Evolutionary conservation across 2,888 invertebrate species (phyloP), one percentile per base, ranked within the genome.

Genomic region (Tetrapedia diversipes): DNA sequence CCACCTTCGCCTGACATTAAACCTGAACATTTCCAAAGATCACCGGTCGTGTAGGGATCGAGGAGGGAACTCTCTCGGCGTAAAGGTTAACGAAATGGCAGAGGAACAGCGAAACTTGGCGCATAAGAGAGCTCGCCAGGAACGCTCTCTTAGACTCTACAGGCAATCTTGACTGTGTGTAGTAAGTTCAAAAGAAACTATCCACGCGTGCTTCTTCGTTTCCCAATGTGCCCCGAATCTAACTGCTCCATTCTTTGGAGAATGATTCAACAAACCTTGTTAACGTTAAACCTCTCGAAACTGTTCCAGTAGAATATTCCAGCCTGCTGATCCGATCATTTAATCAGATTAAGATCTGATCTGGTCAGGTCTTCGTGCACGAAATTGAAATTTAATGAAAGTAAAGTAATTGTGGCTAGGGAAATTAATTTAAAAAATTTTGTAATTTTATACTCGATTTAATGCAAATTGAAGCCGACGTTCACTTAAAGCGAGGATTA

Each of bases 61-160:
- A 19, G 54, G 6, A 14, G 24, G 54, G 41, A 49, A 24, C 16
- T 53, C 24, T 63, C 24, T 11, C n/a, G 32, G 1, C 47, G 32
- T 60, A 67, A 45, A 67, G 68, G 64, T 34, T 56, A 69, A 69
- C 69, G 24, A 14, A 69, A 57, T 43, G 34, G 57, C 70, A 53
- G n/a, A 69, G 27, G 57, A 47, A 66, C 47, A 29, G 14, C 56
- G 68, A 51, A 70, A 60, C 45, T 47, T 60, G n/a, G n/a, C n/a
- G n/a, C 6, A 56, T 24, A 45, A 37, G 19, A 16, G 47, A 27
- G 32, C 47, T 39, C n/a, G 14, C 19, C 37, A 71, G 60, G 47
- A 54, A 63, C 47, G 37, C 29, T 61, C 29, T 61, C 72, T 19
- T 3, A 45, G 60, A 60, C 47, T 60, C 54, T 51, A 39, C 57